Conservation (phyloP, 1,140 invertebrate genomes). For the Hyles euphorbiae region DNA sequence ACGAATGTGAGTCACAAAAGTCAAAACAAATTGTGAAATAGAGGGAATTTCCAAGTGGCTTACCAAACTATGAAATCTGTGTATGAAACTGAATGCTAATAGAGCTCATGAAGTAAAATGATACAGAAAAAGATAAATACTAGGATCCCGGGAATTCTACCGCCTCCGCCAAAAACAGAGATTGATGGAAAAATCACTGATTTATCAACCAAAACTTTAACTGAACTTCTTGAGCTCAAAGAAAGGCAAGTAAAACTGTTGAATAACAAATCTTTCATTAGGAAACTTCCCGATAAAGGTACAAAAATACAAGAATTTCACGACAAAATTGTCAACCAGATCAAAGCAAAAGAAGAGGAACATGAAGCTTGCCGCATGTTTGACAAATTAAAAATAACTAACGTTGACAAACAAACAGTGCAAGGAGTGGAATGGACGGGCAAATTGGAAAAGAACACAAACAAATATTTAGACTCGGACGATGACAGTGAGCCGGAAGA, state of each 20-base stretch:
- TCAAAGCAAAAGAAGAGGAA: slow-evolving; percentile 76
- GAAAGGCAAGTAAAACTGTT: slow-evolving; percentile 57
- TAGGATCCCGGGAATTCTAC: slow-evolving; percentile 51
- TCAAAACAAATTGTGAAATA: too few species aligned
- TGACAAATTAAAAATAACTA: slow-evolving; percentile 77
- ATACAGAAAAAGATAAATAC: slow-evolving; percentile 42
- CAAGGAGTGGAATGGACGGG: slow-evolving; percentile 83
- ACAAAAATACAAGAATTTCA: slow-evolving; percentile 77
- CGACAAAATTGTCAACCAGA: slow-evolving; percentile 75
- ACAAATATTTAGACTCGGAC: slow-evolving; percentile 77
- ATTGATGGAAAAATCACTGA: slow-evolving; percentile 60
- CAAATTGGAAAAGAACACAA: slow-evolving; percentile 57
- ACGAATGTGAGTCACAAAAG: too few species aligned
- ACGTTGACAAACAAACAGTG: slow-evolving; percentile 74
- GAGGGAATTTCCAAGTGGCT: too few species aligned
- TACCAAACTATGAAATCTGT: too few species aligned
- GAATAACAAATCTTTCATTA: slow-evolving; percentile 62
- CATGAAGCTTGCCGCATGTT: slow-evolving; percentile 77
- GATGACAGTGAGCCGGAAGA: slow-evolving; percentile 79
- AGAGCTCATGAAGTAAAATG: slow-evolving; percentile 21
- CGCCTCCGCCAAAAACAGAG: slow-evolving; percentile 55
- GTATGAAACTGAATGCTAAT: not conserved
- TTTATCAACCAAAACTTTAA: slow-evolving; percentile 43
- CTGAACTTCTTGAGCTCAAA: slow-evolving; percentile 51
- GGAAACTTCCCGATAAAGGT: slow-evolving; percentile 81